A percentile compares a stretch with the other conserved stretches of the same genome.
Evolutionary conservation across 2,888 invertebrate genomes (phyloP).

Genomic region (Ichneumoninae sp.): DNA sequence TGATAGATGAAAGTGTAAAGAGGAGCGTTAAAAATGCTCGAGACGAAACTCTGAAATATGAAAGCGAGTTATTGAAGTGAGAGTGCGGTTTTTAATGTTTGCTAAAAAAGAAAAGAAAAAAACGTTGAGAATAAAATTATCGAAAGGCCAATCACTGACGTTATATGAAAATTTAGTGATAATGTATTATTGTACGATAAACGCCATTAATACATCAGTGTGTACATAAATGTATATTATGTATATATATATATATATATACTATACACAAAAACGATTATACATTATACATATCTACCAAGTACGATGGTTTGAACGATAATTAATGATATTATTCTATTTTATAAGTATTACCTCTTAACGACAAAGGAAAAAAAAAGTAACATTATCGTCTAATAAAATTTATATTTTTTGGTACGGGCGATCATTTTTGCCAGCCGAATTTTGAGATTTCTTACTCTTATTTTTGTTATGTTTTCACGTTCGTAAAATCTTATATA

Average conservation of each 20-base stretch:
- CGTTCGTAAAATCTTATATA: background rate
- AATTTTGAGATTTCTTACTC: slow-evolving; percentile 21
- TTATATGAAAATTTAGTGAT: slow-evolving; percentile 73
- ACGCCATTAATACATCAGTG: slow-evolving; percentile 70
- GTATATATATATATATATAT: slow-evolving; percentile 30
- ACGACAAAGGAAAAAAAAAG: slow-evolving; percentile 63
- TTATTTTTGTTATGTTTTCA: slow-evolving; percentile 19
- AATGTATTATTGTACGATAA: slow-evolving; percentile 79
- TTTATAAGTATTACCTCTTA: slow-evolving; percentile 74
- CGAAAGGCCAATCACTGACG: slow-evolving; percentile 74
- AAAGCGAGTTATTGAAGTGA: background rate
- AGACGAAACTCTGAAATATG: slow-evolving; percentile 1
- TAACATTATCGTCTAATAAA: slow-evolving; percentile 78
- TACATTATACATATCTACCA: slow-evolving; percentile 79
- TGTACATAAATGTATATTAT: slow-evolving; percentile 60
- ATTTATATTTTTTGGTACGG: slow-evolving; percentile 82
- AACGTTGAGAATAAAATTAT: slow-evolving; percentile 55
- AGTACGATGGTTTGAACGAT: slow-evolving; percentile 75
- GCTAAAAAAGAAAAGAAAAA: slow-evolving; percentile 41
- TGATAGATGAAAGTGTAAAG: slow-evolving; percentile 41
- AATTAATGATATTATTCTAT: slow-evolving; percentile 79
- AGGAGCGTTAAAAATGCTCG: slow-evolving; percentile 38
- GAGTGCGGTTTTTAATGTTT: slow-evolving; percentile 32
- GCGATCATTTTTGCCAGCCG: slow-evolving; percentile 63
- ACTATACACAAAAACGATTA: slow-evolving; percentile 54